A percentile compares a stretch with the other conserved stretches of the same genome.
These are phyloP conservation scores for Apaloderma vittatum DNA, from an alignment of 2,113 vertebrate species.

Conservation along the genomic window DNA sequence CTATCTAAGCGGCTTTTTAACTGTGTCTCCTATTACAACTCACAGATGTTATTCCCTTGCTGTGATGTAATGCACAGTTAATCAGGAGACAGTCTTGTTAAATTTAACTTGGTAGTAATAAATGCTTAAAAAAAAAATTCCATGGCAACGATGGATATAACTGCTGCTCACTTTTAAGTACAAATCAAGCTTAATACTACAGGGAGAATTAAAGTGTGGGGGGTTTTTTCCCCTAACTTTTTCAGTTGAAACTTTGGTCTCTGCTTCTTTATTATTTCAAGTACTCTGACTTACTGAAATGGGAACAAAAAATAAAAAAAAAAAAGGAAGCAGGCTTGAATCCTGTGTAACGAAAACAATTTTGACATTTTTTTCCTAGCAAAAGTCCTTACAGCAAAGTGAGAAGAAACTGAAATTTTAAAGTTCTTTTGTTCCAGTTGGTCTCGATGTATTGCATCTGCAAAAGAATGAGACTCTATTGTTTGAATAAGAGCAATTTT, in stretches of 20 bases:
- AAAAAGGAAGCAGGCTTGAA: background rate
- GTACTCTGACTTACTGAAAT: background rate
- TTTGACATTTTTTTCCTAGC: background rate
- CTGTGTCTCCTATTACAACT: constrained; percentile 2
- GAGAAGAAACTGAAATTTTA: background rate
- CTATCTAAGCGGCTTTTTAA: background rate
- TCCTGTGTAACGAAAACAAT: background rate
- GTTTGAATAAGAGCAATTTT: constrained; percentile 1
- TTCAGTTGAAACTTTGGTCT: background rate
- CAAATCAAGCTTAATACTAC: background rate
- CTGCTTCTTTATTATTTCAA: background rate
- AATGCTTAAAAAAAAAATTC: constrained; percentile 40
- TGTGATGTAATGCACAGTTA: constrained; percentile 41
- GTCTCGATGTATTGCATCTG: background rate
- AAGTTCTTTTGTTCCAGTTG: background rate
- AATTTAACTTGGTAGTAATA: constrained; percentile 9
- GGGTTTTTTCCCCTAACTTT: background rate
- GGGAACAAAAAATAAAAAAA: background rate
- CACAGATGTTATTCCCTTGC: constrained; percentile 29
- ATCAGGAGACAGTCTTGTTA: constrained; percentile 18
- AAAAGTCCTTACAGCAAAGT: background rate
- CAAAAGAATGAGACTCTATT: background rate
- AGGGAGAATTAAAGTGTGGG: background rate
- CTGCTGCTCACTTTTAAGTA: background rate
- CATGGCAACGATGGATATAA: background rate